These are phyloP conservation scores for Dicrurus megarhynchus DNA, from an alignment of 2,113 vertebrate species.

Conservation along the genomic window DNA sequence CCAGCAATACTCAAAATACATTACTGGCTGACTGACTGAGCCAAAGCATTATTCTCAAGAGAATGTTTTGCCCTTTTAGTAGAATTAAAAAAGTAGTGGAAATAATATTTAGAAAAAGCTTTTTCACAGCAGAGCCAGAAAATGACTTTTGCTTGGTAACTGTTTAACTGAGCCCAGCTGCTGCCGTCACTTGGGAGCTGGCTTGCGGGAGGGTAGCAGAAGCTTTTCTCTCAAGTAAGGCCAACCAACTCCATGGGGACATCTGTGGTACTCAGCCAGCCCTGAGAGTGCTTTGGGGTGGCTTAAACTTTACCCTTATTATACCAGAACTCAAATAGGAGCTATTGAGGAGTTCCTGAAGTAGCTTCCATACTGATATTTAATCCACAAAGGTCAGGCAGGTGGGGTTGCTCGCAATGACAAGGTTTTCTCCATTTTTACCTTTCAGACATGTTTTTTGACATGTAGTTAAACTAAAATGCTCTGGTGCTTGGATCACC, in stretches of 20 bases:
- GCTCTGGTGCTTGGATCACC: background rate
- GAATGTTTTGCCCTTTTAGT: background rate
- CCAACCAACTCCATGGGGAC: background rate
- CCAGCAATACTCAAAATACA: background rate
- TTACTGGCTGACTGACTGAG: background rate
- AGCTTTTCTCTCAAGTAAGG: background rate
- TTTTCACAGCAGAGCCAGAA: background rate
- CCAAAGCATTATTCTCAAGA: background rate
- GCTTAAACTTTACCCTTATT: background rate
- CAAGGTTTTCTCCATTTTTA: background rate
- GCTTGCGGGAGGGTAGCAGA: background rate
- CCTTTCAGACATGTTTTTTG: background rate
- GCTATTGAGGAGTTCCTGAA: background rate
- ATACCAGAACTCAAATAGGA: background rate
- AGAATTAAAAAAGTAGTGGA: background rate
- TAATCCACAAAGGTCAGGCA: background rate
- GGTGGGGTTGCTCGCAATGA: background rate
- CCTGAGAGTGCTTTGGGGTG: background rate
- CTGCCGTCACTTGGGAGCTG: background rate
- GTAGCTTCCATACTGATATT: background rate
- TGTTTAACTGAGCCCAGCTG: conserved; percentile 18
- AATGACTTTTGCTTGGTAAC: background rate
- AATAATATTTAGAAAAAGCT: conserved; percentile 10
- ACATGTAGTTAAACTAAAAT: background rate
- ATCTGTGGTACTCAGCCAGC: background rate